Percentiles rank a stretch among this genome's conserved stretches.
These are phyloP conservation scores for Hippocampus abdominalis DNA, from an alignment of 2,113 vertebrate species.

Conservation along the genomic window DNA sequence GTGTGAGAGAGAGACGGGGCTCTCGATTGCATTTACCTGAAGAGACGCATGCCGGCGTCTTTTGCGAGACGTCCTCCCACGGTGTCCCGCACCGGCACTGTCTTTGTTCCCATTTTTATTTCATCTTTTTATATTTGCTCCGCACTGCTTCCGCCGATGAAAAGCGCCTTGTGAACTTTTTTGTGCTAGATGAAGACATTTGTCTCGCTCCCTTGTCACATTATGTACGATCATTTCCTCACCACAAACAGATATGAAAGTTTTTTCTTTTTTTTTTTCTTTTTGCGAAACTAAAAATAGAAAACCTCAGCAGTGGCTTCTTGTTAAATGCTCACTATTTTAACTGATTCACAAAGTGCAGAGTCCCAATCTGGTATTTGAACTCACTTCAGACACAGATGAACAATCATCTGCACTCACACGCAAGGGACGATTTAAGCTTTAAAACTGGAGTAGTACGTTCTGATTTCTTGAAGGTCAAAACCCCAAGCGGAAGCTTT, in stretches of 20 bases:
- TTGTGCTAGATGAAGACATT: neutral
- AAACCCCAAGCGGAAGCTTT: too few species aligned
- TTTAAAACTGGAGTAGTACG: too few species aligned
- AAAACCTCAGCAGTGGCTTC: neutral
- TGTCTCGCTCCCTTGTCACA: constrained; percentile 5
- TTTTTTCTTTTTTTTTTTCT: too few species aligned
- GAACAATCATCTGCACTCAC: too few species aligned
- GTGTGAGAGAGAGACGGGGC: neutral
- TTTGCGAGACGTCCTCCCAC: neutral
- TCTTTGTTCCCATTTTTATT: neutral
- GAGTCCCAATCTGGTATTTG: too few species aligned
- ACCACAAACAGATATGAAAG: neutral
- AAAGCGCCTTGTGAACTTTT: constrained; percentile 2
- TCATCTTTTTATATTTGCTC: neutral
- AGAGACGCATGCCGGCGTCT: neutral
- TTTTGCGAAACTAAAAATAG: neutral
- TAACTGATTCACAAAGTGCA: neutral
- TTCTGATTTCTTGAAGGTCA: too few species aligned
- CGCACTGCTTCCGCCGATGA: neutral
- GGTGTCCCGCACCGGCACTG: neutral
- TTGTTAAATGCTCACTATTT: neutral
- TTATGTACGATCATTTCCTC: neutral
- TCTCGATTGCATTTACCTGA: neutral
- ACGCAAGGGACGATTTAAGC: too few species aligned
- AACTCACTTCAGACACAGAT: too few species aligned